These are phyloP conservation scores for Orchesella flavescens DNA, from an alignment of 2,888 invertebrate genomes.

Conservation along the genomic window DNA sequence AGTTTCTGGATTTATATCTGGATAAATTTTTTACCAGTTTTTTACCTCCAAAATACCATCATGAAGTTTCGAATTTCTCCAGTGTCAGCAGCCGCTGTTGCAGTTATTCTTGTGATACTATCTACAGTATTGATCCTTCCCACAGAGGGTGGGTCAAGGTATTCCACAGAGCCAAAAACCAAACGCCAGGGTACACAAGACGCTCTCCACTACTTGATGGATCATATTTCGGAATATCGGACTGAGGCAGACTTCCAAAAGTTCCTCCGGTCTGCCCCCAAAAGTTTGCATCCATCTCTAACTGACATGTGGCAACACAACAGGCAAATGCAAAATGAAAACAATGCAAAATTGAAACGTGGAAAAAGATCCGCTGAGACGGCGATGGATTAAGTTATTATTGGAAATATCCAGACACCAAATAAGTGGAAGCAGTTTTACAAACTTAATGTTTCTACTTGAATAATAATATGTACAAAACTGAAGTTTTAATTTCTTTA, in stretches of 20 bases:
- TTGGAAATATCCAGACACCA: background rate
- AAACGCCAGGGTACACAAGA: background rate
- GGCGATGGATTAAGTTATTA: too few species aligned
- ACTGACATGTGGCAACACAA: constrained; percentile 35
- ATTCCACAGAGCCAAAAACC: background rate
- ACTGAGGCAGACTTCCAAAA: constrained; percentile 26
- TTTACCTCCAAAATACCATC: background rate
- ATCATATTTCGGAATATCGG: constrained; percentile 20
- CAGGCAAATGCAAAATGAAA: too few species aligned
- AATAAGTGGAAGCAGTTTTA: too few species aligned
- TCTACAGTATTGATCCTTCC: too few species aligned
- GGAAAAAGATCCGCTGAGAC: background rate
- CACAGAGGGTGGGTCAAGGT: too few species aligned
- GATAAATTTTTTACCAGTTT: too few species aligned
- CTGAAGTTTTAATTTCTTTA: too few species aligned
- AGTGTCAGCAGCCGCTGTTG: background rate
- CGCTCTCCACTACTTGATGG: constrained; percentile 12
- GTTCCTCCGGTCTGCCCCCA: constrained; percentile 22
- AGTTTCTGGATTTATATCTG: too few species aligned
- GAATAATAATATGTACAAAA: too few species aligned
- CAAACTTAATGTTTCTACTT: too few species aligned
- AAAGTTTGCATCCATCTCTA: constrained; percentile 33
- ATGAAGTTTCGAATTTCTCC: background rate
- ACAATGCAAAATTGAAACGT: background rate
- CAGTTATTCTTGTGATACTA: background rate